Conservation (phyloP, 2,113 vertebrate species). For the Brachypodius melanocephalos region DNA sequence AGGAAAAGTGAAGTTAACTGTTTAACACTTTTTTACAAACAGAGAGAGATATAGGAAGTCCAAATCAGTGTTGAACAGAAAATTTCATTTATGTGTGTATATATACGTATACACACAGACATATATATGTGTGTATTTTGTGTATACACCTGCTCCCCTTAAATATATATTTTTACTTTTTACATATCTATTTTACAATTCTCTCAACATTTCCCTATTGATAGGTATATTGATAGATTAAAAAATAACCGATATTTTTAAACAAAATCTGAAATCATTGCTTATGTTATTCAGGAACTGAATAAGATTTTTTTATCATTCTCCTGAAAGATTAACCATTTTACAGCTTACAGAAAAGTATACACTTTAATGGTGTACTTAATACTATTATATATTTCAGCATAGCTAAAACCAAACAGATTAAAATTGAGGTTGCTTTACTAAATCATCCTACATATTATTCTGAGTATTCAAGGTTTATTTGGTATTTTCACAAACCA, state of each 20-base stretch:
- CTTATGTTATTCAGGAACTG: neutral
- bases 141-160: rapidly evolving
- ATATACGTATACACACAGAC: rapidly evolving
- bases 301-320: neutral
- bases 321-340: neutral
- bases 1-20: neutral
- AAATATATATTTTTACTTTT: neutral
- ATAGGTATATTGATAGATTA: neutral
- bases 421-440: neutral
- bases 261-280: neutral
- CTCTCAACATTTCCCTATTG: neutral
- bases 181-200: neutral
- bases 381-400: neutral
- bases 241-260: neutral
- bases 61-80: neutral
- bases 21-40: neutral
- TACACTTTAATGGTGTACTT: neutral
- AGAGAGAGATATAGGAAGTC: neutral
- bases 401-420: neutral
- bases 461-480: neutral
- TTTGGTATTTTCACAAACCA: neutral
- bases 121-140: neutral
- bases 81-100: neutral
- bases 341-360: neutral
- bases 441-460: neutral